Evolutionary conservation across 2,797 vertebrate genomes (phyloP).

Genomic region (Anguilla megastoma): DNA sequence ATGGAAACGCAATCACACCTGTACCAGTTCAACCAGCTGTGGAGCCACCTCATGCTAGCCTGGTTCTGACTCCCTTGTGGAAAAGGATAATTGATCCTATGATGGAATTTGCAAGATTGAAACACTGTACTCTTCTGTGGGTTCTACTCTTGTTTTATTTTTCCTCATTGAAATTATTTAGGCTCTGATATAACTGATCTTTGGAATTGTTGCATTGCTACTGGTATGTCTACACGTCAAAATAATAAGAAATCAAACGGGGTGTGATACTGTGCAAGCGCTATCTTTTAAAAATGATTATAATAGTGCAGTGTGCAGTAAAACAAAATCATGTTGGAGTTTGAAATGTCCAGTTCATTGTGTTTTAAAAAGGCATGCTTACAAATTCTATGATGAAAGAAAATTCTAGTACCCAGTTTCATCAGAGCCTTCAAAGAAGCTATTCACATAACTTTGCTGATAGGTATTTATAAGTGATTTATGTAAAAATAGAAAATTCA

Average conservation of each 20-base stretch:
- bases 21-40: neutral
- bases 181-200: neutral
- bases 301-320: neutral
- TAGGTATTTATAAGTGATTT: neutral
- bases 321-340: neutral
- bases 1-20: neutral
- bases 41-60: neutral
- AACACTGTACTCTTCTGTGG: neutral
- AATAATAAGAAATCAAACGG: neutral
- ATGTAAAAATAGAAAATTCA: conserved; percentile 7
- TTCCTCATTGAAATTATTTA: neutral
- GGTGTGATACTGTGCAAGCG: neutral
- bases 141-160: neutral
- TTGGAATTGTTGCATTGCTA: neutral
- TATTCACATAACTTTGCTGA: neutral
- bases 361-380: neutral
- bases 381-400: neutral
- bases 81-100: neutral
- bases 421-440: neutral
- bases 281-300: neutral
- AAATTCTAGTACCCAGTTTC: neutral
- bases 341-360: neutral
- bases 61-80: neutral
- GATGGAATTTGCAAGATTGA: neutral
- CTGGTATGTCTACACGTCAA: too few species aligned